phyloP scores from a whole-genome alignment of 2,888 invertebrate genomes.

The Pandemis corylana region DNA sequence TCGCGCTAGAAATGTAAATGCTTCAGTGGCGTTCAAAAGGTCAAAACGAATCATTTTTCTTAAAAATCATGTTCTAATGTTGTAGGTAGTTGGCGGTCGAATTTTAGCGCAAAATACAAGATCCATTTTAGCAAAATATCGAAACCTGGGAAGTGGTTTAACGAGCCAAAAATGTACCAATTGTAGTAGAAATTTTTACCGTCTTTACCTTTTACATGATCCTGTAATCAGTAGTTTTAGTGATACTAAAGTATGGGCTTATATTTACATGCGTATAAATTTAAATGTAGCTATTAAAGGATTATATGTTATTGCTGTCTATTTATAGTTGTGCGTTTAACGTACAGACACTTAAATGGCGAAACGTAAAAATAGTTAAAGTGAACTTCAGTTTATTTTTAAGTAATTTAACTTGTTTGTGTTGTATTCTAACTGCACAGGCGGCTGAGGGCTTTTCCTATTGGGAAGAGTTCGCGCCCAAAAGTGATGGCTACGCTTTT shows the following conservation, averaged over 20 bases:
- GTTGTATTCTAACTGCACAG: neutral
- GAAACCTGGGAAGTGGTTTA: conserved; percentile 15
- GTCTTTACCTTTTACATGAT: conserved; percentile 36
- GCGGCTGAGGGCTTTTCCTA: neutral
- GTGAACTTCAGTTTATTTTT: neutral
- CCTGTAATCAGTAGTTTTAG: conserved; percentile 32
- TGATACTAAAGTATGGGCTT: conserved; percentile 28
- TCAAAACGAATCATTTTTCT: no score
- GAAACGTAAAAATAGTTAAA: neutral
- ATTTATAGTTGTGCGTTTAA: conserved; percentile 2
- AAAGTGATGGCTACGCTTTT: neutral
- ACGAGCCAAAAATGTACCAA: conserved; percentile 32
- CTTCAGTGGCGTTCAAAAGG: no score
- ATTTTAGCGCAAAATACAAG: no score
- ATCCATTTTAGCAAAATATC: neutral
- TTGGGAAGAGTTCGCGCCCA: neutral
- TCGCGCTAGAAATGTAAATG: no score
- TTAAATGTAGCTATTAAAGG: conserved; percentile 10
- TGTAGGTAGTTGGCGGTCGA: no score
- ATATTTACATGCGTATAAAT: conserved; percentile 37
- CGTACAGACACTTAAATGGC: neutral
- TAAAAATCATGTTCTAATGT: no score
- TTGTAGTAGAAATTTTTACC: conserved; percentile 27
- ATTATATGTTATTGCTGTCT: conserved; percentile 27
- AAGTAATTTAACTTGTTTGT: neutral